phyloP scores from a whole-genome alignment of 2,888 invertebrate genomes.

The Unio delphinus region DNA sequence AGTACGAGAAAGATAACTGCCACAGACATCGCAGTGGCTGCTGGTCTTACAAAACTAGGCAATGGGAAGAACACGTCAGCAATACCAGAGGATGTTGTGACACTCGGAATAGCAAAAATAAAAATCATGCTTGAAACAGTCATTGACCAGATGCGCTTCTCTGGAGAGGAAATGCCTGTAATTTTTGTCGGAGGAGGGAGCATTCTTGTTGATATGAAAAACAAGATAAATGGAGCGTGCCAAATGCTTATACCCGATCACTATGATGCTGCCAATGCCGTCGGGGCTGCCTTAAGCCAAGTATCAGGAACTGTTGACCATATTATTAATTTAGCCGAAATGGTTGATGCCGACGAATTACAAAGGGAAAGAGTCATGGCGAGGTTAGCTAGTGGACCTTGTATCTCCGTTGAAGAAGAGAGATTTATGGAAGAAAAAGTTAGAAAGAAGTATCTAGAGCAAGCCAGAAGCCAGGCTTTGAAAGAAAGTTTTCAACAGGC shows the following conservation, averaged over 20 bases:
- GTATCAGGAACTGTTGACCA: slow-evolving; percentile 54
- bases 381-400: neutral
- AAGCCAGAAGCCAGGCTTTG: slow-evolving; percentile 38
- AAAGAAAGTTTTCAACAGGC: slow-evolving; percentile 21
- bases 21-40: slow-evolving; percentile 65
- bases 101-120: slow-evolving; percentile 41
- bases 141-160: slow-evolving; percentile 59
- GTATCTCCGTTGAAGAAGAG: slow-evolving; percentile 2
- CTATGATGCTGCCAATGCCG: slow-evolving; percentile 66
- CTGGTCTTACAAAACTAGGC: slow-evolving; percentile 47
- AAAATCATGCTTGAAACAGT: slow-evolving; percentile 47
- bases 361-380: slow-evolving; percentile 5
- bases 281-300: slow-evolving; percentile 68
- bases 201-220: slow-evolving; percentile 45
- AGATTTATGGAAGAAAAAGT: slow-evolving; percentile 13
- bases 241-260: slow-evolving; percentile 41
- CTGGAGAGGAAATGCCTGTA: slow-evolving; percentile 48
- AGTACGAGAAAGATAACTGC: slow-evolving; percentile 47
- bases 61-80: slow-evolving; percentile 32
- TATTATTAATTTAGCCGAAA: slow-evolving; percentile 45
- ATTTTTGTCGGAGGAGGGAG: slow-evolving; percentile 66
- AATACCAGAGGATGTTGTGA: slow-evolving; percentile 32
- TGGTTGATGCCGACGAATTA: slow-evolving; percentile 26
- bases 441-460: slow-evolving; percentile 32
- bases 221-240: slow-evolving; percentile 38